Evolutionary conservation across 2,113 vertebrate species (phyloP), one percentile per base, ranked within the genome.

Genomic region (Rhegmatorhina hoffmannsi): DNA sequence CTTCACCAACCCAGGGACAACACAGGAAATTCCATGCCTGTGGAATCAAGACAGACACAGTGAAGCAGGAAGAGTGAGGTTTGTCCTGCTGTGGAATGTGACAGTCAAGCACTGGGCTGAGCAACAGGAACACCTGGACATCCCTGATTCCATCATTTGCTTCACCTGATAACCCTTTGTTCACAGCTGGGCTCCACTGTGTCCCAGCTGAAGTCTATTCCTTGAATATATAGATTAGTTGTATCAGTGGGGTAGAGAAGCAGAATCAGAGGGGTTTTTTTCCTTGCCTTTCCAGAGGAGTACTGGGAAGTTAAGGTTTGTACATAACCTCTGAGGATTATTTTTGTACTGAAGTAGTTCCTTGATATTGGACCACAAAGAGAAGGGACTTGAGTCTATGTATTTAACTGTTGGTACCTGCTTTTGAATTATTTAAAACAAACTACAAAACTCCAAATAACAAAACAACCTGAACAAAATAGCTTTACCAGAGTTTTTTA

Each of bases 211-310:
- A 59, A 21, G 7, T 1, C 20, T 25, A 7, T 20, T 67, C 21
- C 26, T 11, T 4, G 43, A 5, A 9, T 28, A 31, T 10, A 36
- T 2, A 28, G 36, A 23, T 31, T 0, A 21, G 16, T 15, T 66
- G 58, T 28, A 43, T 11, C 13, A 26, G 13, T 1, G 5, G 21
- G 17, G 28, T 2, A 19, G 5, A 3, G 24, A 17, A n/a, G 2
- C 6, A 0, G 0, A 2, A 2, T 8, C 4, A 5, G 5, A 4
- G 11, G 36, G 5, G 7, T 6, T 19, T 66, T 36, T 50, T 43
- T 49, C 49, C 8, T 17, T 2, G 1, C 50, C 4, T 1, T 38
- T 75, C 2, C 0, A 0, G 5, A 20, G 31, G 16, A 7, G 43
- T 20, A 2, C 5, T 7, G 18, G 55, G 12, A 3, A 23, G 15